phyloP scores from a whole-genome alignment of 2,888 invertebrate species.

The Cartodere bifasciata region DNA sequence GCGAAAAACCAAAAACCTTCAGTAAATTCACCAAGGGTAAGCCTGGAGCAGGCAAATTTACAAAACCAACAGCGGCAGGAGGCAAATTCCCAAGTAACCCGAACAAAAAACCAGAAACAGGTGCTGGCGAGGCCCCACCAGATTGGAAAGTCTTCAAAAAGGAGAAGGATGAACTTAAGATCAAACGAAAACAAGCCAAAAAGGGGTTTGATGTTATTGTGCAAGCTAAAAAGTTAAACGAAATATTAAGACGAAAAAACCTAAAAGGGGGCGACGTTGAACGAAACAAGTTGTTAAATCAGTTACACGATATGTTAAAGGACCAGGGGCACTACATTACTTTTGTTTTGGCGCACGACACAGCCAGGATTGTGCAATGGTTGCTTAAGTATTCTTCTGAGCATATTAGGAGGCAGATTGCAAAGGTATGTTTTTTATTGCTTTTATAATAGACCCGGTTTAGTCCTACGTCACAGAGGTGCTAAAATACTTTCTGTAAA shows the following conservation, averaged over 20 bases:
- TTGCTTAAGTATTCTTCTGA: slow-evolving; percentile 60
- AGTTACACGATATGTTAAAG: slow-evolving; percentile 50
- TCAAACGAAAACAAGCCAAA: slow-evolving; percentile 47
- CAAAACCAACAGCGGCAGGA: no score
- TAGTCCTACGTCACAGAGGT: no score
- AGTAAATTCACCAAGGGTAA: no score
- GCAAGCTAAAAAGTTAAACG: slow-evolving; percentile 47
- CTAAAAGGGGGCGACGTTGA: slow-evolving; percentile 43
- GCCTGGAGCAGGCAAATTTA: no score
- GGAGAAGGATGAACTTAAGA: slow-evolving; percentile 56
- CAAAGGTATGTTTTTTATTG: slow-evolving; percentile 31
- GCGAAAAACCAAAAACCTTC: no score
- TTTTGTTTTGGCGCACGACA: slow-evolving; percentile 72
- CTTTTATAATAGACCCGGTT: slow-evolving; percentile 1
- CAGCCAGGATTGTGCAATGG: slow-evolving; percentile 80
- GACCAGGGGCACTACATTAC: slow-evolving; percentile 48
- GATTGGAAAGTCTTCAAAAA: slow-evolving; percentile 66
- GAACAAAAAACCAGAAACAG: no score
- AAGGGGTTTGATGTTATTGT: slow-evolving; percentile 40
- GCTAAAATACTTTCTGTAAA: background rate
- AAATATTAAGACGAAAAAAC: slow-evolving; percentile 38
- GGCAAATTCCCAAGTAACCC: no score
- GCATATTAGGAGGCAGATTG: slow-evolving; percentile 53
- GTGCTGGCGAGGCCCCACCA: no score
- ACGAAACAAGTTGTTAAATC: slow-evolving; percentile 43